Evolutionary conservation across 2,113 vertebrate species (phyloP).

Genomic region (Corythaixoides concolor): DNA sequence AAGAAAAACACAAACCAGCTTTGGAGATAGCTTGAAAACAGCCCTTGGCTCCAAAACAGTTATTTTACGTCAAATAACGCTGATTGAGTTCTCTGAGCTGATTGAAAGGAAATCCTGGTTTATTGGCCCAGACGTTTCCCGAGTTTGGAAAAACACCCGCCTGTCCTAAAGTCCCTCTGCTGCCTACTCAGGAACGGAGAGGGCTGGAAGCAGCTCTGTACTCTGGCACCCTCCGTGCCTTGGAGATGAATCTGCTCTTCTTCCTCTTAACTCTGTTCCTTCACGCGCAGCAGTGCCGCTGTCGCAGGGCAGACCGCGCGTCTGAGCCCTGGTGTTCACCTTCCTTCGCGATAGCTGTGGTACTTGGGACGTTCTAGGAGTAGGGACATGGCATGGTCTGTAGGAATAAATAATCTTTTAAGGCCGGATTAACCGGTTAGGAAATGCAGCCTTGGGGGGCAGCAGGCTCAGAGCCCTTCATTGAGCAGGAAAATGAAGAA

Average conservation of each 20-base stretch:
- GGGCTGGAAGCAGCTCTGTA: background rate
- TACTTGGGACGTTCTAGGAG: rapidly evolving
- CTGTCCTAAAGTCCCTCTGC: background rate
- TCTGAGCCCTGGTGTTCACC: background rate
- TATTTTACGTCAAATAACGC: background rate
- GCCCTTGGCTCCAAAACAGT: background rate
- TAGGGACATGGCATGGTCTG: rapidly evolving
- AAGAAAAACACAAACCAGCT: background rate
- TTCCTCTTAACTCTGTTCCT: background rate
- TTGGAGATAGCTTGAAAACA: background rate
- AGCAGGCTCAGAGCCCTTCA: background rate
- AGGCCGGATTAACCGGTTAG: background rate
- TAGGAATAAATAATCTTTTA: background rate
- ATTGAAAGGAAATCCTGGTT: constrained; percentile 7
- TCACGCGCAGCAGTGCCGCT: background rate
- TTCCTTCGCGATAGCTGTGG: rapidly evolving
- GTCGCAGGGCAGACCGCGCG: rapidly evolving
- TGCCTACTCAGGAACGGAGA: rapidly evolving
- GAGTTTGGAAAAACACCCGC: background rate
- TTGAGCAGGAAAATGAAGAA: background rate
- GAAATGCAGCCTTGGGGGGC: background rate
- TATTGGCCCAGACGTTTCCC: background rate
- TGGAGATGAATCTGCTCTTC: rapidly evolving
- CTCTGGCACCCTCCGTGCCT: rapidly evolving
- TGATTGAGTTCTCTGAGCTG: background rate